phyloP scores from a whole-genome alignment of 2,113 vertebrate genomes.

The Steatornis caripensis region DNA sequence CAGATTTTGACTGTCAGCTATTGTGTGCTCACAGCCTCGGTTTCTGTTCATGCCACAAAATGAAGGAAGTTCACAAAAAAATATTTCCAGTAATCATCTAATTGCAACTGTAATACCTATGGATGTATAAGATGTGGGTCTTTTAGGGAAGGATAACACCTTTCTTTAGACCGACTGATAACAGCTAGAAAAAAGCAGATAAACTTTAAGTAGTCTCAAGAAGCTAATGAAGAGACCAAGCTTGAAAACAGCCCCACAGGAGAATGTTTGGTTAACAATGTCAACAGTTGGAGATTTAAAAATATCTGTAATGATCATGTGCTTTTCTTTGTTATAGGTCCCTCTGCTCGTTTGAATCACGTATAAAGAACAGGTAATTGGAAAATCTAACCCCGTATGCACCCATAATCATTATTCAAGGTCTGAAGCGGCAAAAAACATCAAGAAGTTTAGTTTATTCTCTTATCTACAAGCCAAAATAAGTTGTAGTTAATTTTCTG shows the following conservation, averaged over 20 bases:
- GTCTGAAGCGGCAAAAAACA: constrained; percentile 1
- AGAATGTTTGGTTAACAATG: constrained; percentile 1
- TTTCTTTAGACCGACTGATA: background rate
- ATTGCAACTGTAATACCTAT: background rate
- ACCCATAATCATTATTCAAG: background rate
- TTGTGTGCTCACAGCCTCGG: background rate
- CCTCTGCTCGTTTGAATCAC: constrained; percentile 71
- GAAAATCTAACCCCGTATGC: background rate
- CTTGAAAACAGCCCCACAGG: background rate
- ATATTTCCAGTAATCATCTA: background rate
- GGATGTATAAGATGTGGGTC: background rate
- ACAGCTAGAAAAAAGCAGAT: background rate
- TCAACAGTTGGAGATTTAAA: background rate
- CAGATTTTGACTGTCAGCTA: background rate
- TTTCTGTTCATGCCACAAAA: background rate
- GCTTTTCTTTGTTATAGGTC: constrained; percentile 68
- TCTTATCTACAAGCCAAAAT: constrained; percentile 63
- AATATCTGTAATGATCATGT: constrained; percentile 17
- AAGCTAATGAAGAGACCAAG: background rate
- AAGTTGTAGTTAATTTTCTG: constrained; percentile 38
- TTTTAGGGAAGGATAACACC: background rate
- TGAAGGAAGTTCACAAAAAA: background rate
- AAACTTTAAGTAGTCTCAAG: background rate
- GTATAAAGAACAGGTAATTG: constrained; percentile 1
- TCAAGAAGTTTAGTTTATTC: constrained; percentile 15